Conservation (phyloP, 2,113 vertebrate species). For the Corythaixoides concolor region DNA sequence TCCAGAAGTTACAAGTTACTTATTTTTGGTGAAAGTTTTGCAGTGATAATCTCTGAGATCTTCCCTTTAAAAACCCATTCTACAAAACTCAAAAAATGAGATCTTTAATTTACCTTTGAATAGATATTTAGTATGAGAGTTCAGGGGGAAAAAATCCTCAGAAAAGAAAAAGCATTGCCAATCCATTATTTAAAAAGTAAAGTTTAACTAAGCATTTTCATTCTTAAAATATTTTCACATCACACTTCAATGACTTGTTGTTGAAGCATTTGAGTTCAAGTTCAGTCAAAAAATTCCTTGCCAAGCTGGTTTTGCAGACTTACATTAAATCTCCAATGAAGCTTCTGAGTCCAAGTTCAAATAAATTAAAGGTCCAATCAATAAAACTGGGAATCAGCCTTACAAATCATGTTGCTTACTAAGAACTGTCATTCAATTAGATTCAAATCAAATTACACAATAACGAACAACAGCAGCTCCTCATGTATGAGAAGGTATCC, state of each 20-base stretch:
- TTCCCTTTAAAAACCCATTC: not conserved
- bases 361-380: slow-evolving; percentile 7
- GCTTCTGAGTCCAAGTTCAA: not conserved
- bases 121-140: not conserved
- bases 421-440: slow-evolving; percentile 8
- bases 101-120: not conserved
- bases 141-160: not conserved
- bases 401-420: not conserved
- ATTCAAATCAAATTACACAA: slow-evolving; percentile 11
- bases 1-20: not conserved
- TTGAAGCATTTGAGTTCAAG: not conserved
- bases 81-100: not conserved
- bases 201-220: not conserved
- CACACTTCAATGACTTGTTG: not conserved
- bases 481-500: not conserved
- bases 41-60: not conserved
- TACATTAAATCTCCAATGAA: not conserved
- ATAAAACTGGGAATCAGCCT: slow-evolving; percentile 35
- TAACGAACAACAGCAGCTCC: not conserved
- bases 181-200: not conserved
- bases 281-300: not conserved
- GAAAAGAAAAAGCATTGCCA: not conserved
- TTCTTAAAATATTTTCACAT: not conserved
- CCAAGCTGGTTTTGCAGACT: not conserved
- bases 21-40: not conserved